These are phyloP conservation scores for Monomorium pharaonis DNA, from an alignment of 1,140 invertebrate genomes.

Conservation along the genomic window DNA sequence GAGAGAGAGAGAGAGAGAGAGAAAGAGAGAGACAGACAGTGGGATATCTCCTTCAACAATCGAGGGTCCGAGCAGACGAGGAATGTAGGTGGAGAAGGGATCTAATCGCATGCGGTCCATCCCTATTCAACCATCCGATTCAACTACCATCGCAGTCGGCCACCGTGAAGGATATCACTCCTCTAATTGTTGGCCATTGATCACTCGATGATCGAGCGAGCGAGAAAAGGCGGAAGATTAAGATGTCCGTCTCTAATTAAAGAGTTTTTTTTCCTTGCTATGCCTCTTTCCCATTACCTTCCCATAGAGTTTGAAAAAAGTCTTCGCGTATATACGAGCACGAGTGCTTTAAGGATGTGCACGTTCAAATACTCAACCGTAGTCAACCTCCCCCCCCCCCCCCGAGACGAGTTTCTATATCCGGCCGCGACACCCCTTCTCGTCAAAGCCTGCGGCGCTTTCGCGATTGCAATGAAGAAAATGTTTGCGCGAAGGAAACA, in stretches of 20 bases:
- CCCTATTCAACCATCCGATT: slow-evolving; percentile 55
- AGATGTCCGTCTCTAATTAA: not conserved
- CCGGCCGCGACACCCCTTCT: slow-evolving; percentile 40
- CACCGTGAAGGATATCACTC: slow-evolving; percentile 61
- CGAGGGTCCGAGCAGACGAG: slow-evolving; percentile 3
- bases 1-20: not conserved
- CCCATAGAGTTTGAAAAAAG: not conserved
- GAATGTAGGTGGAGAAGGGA: not conserved
- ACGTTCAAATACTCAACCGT: not conserved
- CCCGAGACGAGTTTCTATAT: slow-evolving; percentile 66
- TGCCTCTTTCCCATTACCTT: not conserved
- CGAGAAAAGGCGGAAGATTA: slow-evolving; percentile 9
- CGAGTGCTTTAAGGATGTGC: not conserved
- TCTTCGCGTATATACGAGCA: not conserved
- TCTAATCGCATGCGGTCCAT: slow-evolving; percentile 69
- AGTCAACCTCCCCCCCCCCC: no score
- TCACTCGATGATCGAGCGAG: slow-evolving; percentile 46
- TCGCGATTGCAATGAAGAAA: slow-evolving; percentile 67
- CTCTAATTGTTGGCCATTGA: slow-evolving; percentile 64
- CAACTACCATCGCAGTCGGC: slow-evolving; percentile 55
- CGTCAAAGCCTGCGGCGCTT: slow-evolving; percentile 56
- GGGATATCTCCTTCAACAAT: slow-evolving; percentile 54
- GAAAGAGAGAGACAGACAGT: not conserved
- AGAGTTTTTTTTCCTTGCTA: not conserved
- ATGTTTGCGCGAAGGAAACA: slow-evolving; percentile 66